phyloP scores from a whole-genome alignment of 2,888 invertebrate species.

The Philereme vetulata region DNA sequence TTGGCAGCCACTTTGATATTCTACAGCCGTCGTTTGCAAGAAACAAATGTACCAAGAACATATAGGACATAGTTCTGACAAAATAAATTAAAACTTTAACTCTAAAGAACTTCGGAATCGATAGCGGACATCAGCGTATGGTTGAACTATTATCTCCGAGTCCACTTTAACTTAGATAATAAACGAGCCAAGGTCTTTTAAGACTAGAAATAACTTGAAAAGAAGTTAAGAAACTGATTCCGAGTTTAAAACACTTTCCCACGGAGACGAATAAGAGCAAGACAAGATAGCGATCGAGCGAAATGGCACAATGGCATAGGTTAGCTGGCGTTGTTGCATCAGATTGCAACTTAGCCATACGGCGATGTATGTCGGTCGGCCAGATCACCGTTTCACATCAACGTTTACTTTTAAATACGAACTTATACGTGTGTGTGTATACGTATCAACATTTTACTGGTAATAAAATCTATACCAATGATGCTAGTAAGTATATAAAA shows the following conservation, averaged over 20 bases:
- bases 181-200: conserved; percentile 23
- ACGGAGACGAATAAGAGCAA: conserved; percentile 45
- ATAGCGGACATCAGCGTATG: conserved; percentile 23
- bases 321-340: conserved; percentile 46
- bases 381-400: neutral
- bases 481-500: no score
- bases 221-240: conserved; percentile 19
- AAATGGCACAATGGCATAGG: conserved; percentile 59
- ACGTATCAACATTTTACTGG: no score
- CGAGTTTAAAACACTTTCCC: conserved; percentile 41
- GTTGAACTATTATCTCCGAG: conserved; percentile 28
- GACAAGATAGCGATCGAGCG: conserved; percentile 44
- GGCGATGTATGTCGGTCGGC: conserved; percentile 4
- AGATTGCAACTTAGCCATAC: conserved; percentile 22
- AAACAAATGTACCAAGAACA: conserved; percentile 15
- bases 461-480: no score
- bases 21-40: conserved; percentile 8
- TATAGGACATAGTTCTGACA: conserved; percentile 16
- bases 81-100: conserved; percentile 28
- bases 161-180: conserved; percentile 28
- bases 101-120: conserved; percentile 22
- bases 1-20: conserved; percentile 15
- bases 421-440: no score
- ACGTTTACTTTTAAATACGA: neutral
- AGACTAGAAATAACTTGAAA: conserved; percentile 28